Evolutionary conservation across 2,888 invertebrate genomes (phyloP).

Genomic region (Quadroppia sp.): DNA sequence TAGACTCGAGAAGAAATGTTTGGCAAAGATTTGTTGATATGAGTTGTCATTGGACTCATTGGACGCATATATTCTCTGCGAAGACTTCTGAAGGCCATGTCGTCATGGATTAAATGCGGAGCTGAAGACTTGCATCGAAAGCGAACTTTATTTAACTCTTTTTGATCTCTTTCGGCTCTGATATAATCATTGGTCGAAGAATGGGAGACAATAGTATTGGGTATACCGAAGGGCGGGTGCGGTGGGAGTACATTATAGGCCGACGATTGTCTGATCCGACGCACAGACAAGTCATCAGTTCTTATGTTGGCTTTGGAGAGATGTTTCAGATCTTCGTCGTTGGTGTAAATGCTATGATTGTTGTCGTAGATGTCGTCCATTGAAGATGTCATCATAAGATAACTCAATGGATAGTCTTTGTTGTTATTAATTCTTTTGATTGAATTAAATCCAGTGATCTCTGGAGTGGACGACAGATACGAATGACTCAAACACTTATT

Average conservation of each 20-base stretch:
- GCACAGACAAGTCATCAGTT: conserved; percentile 46
- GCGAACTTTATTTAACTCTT: conserved; percentile 29
- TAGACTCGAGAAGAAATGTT: neutral
- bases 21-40: neutral
- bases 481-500: conserved; percentile 36
- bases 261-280: conserved; percentile 44
- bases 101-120: conserved; percentile 66
- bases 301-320: conserved; percentile 45
- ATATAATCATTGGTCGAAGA: conserved; percentile 78
- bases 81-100: conserved; percentile 76
- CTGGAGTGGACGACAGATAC: neutral
- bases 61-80: conserved; percentile 64
- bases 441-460: conserved; percentile 9
- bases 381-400: conserved; percentile 10
- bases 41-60: neutral
- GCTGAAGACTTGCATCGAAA: conserved; percentile 36
- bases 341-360: conserved; percentile 2
- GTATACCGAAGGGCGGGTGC: conserved; percentile 86
- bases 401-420: conserved; percentile 14
- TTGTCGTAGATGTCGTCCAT: neutral
- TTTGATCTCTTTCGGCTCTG: conserved; percentile 59
- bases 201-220: conserved; percentile 66
- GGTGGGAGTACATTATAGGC: conserved; percentile 62
- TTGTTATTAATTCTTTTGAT: conserved; percentile 8
- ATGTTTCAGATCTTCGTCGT: conserved; percentile 17